A percentile compares a stretch with the other conserved stretches of the same genome.
These are phyloP conservation scores for Aricia artaxerxes DNA, from an alignment of 2,888 invertebrate species.

Conservation along the genomic window DNA sequence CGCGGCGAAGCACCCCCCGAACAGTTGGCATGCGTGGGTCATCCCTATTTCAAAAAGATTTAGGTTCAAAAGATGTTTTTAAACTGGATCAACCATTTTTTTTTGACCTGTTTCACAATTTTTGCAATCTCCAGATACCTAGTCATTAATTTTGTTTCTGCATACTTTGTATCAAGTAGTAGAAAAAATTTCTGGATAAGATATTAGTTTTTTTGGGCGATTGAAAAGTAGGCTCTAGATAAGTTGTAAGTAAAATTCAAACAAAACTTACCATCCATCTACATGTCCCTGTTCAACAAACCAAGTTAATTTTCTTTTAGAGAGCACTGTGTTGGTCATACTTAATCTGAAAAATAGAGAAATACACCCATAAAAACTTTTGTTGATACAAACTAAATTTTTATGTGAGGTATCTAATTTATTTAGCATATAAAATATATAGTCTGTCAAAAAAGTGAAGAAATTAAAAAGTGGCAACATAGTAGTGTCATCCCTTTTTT, in stretches of 20 bases:
- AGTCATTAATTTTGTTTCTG: no score
- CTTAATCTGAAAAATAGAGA: slow-evolving; percentile 85
- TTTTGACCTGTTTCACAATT: no score
- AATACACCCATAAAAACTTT: not conserved
- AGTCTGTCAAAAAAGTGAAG: no score
- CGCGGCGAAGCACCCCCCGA: slow-evolving; percentile 95
- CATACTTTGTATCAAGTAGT: no score
- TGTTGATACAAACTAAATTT: not conserved
- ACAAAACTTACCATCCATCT: slow-evolving; percentile 91
- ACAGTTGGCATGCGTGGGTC: slow-evolving; percentile 99
- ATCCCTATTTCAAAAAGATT: slow-evolving; percentile 82
- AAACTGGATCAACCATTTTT: no score
- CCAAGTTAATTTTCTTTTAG: slow-evolving; percentile 98
- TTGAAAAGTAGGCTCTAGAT: no score
- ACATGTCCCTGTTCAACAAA: slow-evolving; percentile 96
- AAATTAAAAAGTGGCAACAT: no score
- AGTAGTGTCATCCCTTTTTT: no score
- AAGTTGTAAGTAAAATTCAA: not conserved
- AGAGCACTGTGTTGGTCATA: slow-evolving; percentile 98
- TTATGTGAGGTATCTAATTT: not conserved
- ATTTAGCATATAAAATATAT: not conserved
- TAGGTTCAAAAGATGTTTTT: no score
- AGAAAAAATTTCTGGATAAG: no score
- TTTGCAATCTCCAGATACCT: no score
- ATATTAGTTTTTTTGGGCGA: no score